Percentiles rank a stretch among this genome's conserved stretches.
phyloP scores from a whole-genome alignment of 2,113 vertebrate species.

The Excalfactoria chinensis region DNA sequence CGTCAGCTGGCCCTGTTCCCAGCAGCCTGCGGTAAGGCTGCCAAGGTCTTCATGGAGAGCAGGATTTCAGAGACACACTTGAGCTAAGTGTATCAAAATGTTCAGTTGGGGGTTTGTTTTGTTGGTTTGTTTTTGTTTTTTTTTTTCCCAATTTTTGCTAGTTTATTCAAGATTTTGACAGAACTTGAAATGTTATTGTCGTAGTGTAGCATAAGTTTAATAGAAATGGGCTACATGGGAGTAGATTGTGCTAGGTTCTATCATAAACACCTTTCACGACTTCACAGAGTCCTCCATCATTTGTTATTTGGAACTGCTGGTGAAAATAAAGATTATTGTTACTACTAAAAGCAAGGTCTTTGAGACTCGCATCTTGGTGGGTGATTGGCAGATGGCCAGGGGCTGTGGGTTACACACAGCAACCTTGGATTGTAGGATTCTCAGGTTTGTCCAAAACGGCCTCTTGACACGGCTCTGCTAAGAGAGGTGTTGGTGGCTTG shows the following conservation, averaged over 20 bases:
- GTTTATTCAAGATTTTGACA: neutral
- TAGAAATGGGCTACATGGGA: neutral
- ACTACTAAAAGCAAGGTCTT: neutral
- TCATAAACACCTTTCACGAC: neutral
- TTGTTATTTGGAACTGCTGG: neutral
- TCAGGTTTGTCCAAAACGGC: neutral
- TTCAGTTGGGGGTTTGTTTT: neutral
- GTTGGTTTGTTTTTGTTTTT: neutral
- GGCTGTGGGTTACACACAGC: neutral
- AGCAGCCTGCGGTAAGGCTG: neutral
- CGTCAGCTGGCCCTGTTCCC: neutral
- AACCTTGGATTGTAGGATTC: neutral
- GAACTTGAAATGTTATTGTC: neutral
- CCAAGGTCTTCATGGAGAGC: neutral
- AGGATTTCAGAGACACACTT: fast-evolving
- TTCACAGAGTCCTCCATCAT: neutral
- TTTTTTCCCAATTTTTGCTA: fast-evolving
- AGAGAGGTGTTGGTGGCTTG: neutral
- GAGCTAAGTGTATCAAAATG: neutral
- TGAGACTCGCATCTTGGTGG: neutral
- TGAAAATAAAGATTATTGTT: neutral
- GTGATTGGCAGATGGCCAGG: neutral
- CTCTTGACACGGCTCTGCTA: neutral
- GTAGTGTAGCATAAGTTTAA: neutral
- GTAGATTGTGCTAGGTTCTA: fast-evolving